Evolutionary conservation across 2,113 vertebrate genomes (phyloP).

Genomic region (Plestiodon gilberti): DNA sequence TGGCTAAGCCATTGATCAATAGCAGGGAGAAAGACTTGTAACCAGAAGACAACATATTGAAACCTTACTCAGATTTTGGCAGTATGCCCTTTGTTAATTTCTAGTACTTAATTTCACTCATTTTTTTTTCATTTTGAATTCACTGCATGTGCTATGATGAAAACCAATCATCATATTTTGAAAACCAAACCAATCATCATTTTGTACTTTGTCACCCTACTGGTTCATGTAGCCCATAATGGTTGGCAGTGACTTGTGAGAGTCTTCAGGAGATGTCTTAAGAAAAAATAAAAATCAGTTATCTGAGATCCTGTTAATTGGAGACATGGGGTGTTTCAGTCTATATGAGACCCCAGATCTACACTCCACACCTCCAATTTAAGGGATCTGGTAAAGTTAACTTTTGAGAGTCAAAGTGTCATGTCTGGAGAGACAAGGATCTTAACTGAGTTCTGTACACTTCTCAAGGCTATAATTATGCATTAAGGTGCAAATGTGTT

Average conservation of each 20-base stretch:
- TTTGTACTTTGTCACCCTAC: background rate
- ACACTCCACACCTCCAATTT: too few relatives aligned
- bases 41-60: background rate
- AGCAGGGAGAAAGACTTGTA: constrained; percentile 36
- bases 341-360: too few relatives aligned
- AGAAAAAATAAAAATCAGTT: too few relatives aligned
- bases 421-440: too few relatives aligned
- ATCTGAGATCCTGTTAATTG: background rate
- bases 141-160: background rate
- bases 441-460: too few relatives aligned
- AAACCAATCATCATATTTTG: background rate
- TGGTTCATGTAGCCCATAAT: background rate
- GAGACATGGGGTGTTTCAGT: background rate
- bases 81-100: constrained; percentile 16
- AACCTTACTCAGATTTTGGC: background rate
- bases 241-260: background rate
- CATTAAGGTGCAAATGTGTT: too few relatives aligned
- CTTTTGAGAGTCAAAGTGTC: too few relatives aligned
- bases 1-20: constrained; percentile 21
- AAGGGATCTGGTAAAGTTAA: too few relatives aligned
- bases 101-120: background rate
- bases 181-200: too few relatives aligned
- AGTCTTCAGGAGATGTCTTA: background rate
- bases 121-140: background rate
- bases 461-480: too few relatives aligned